Conservation (phyloP, 1,140 invertebrate genomes). For the Pachyrhynchus sulphureomaculatus region DNA sequence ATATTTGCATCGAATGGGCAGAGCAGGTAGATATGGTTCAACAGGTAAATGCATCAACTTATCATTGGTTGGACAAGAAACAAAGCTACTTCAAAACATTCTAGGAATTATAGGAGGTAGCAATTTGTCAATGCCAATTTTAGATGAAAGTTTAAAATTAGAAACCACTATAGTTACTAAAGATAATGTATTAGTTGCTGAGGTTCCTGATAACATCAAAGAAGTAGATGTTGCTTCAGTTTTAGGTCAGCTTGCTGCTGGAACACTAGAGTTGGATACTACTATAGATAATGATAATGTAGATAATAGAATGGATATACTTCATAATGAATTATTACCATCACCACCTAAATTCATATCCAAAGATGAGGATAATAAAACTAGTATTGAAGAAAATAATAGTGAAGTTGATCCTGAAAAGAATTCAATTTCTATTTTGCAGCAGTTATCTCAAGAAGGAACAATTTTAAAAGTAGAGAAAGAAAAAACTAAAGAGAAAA, state of each 20-base stretch:
- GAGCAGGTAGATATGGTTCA: slow-evolving; percentile 88
- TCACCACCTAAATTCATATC: background rate
- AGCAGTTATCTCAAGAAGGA: too few species aligned
- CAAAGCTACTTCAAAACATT: slow-evolving; percentile 59
- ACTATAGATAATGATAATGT: background rate
- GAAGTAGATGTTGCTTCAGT: background rate
- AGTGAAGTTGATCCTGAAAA: too few species aligned
- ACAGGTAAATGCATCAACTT: slow-evolving; percentile 72
- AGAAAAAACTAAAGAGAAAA: background rate
- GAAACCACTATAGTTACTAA: background rate
- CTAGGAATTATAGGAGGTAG: slow-evolving; percentile 54
- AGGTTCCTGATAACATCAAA: slow-evolving; percentile 1
- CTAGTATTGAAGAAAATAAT: background rate
- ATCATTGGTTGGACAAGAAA: slow-evolving; percentile 60
- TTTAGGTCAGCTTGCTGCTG: slow-evolving; percentile 8
- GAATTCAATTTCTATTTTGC: too few species aligned
- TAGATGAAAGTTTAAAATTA: slow-evolving; percentile 30
- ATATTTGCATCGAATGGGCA: slow-evolving; percentile 94
- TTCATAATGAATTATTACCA: background rate
- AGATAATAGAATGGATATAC: background rate
- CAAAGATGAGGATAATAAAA: too few species aligned
- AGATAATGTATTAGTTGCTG: slow-evolving; percentile 9
- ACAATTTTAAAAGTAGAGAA: too few species aligned
- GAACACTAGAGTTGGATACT: slow-evolving; percentile 15
- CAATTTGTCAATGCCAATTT: slow-evolving; percentile 53